Base-by-base conservation (phyloP, 1,140 invertebrate genomes). In the Teleopsis dalmanni region DNA sequence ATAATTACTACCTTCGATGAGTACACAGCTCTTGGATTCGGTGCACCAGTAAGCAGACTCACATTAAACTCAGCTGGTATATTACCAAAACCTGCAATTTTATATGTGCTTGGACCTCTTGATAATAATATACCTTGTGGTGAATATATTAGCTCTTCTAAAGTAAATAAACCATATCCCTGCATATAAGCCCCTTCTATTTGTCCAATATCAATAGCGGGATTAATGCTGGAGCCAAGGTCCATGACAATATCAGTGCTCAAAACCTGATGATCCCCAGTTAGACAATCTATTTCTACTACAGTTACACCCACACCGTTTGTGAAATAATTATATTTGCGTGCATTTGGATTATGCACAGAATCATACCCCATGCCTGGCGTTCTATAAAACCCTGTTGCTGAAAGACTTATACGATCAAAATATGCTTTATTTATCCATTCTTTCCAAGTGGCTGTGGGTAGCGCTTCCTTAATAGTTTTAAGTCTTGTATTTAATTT, bases 221-320 rank as follows among this genome's bases (percentile, higher is more conserved):
- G 93, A 75, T 97, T 97, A 22, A 97, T 72, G 74, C 90, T 95
- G 49, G 89, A 81, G 16, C 80, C 81, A 43, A 96, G 76, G 73
- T 97, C 94, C 93, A 96, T 96, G 0, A 97, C 90, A 57, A 97
- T 96, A 59, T 97, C 89, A 3, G 87, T 88, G 63, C 83, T 78
- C 36, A 92, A 62, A 7, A 95, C 83, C 72, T 87, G 80, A 67
- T 93, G 88, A 62, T 93, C 89, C 35, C 89, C 90, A 25, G 88
- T 92, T 1, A 94, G 73, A 60, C 87, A 90, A 71, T 94, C 90
- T 40, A 92, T 81, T 79, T 92, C 88, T 9, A 93, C 89, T 71
- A 88, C 85, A 1, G 83, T 80, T 57, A 82, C 82, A 13, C 84
- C 86, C 6, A 78, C 84, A 0, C 88, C 89, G 64, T 81, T 91